Conservation (phyloP, 2,888 invertebrate genomes). For the Craniophora ligustri region DNA sequence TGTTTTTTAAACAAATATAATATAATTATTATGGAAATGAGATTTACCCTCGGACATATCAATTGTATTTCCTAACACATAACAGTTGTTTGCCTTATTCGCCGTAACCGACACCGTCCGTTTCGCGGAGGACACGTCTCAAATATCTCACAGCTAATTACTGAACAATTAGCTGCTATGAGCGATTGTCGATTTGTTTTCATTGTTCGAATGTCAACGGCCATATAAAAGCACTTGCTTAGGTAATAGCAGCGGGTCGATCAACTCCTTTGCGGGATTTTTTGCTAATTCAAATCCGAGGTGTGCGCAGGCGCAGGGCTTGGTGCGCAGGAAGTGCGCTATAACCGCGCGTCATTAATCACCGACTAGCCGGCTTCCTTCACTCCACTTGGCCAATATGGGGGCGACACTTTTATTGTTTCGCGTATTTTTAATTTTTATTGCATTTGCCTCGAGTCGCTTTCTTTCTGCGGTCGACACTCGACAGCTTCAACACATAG, state of each 20-base stretch:
- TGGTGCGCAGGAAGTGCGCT: slow-evolving; percentile 74
- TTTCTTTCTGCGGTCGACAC: slow-evolving; percentile 35
- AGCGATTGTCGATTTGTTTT: slow-evolving; percentile 41
- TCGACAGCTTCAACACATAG: slow-evolving; percentile 31
- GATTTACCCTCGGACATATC: slow-evolving; percentile 14
- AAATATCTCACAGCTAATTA: slow-evolving; percentile 40
- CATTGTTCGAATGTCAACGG: slow-evolving; percentile 58
- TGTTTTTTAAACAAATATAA: slow-evolving; percentile 2
- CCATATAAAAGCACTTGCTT: slow-evolving; percentile 52
- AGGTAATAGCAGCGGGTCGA: slow-evolving; percentile 55
- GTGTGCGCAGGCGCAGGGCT: slow-evolving; percentile 46
- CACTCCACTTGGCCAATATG: slow-evolving; percentile 58
- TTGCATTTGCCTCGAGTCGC: slow-evolving; percentile 31
- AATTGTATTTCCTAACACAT: slow-evolving; percentile 15
- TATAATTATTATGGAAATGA: slow-evolving; percentile 11
- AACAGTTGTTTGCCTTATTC: slow-evolving; percentile 15
- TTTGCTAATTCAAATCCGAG: slow-evolving; percentile 64
- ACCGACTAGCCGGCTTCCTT: slow-evolving; percentile 72
- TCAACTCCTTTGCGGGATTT: slow-evolving; percentile 61
- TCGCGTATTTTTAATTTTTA: slow-evolving; percentile 64
- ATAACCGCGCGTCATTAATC: slow-evolving; percentile 73
- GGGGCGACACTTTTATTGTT: slow-evolving; percentile 77
- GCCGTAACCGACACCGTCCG: slow-evolving; percentile 2
- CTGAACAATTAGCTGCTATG: slow-evolving; percentile 20
- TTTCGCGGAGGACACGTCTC: slow-evolving; percentile 23